A percentile compares a stretch with the other conserved stretches of the same genome.
Conservation (phyloP, 2,797 vertebrate species). For the Amphiprion clarkii region DNA sequence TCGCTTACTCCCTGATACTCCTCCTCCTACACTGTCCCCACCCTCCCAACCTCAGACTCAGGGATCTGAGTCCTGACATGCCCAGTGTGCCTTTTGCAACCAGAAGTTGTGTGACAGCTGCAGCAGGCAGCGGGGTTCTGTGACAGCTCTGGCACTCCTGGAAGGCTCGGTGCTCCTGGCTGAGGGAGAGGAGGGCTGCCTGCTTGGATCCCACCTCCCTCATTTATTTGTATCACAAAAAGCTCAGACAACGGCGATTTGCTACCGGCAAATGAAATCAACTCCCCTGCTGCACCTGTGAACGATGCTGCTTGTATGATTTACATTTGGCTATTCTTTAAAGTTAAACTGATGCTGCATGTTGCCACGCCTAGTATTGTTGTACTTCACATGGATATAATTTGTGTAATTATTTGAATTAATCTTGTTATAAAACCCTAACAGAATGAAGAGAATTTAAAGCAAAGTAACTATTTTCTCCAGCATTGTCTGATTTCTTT, state of each 20-base stretch:
- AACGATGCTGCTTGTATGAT: slow-evolving; percentile 31
- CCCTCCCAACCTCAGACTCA: slow-evolving; percentile 48
- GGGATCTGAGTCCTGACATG: slow-evolving; percentile 49
- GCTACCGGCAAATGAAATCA: slow-evolving; percentile 22
- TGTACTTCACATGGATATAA: slow-evolving; percentile 9
- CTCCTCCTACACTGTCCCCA: slow-evolving; percentile 15
- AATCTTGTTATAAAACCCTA: slow-evolving; percentile 18
- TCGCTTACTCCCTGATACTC: slow-evolving; percentile 40
- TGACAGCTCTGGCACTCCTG: slow-evolving; percentile 65
- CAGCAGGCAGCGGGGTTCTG: slow-evolving; percentile 48
- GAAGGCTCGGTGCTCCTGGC: slow-evolving; percentile 31
- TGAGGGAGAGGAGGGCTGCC: slow-evolving; percentile 33
- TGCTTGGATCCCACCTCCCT: slow-evolving; percentile 31
- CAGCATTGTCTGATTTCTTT: not conserved
- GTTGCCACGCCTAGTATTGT: slow-evolving; percentile 23
- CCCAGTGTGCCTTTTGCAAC: slow-evolving; percentile 48
- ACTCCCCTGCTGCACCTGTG: slow-evolving; percentile 39
- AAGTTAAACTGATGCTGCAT: slow-evolving; percentile 14
- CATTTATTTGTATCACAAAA: slow-evolving; percentile 41
- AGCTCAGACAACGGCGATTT: slow-evolving; percentile 32
- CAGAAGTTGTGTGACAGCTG: slow-evolving; percentile 76
- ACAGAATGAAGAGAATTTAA: slow-evolving; percentile 23
- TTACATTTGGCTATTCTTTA: slow-evolving; percentile 30
- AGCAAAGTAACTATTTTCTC: not conserved
- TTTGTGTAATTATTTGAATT: not conserved